Base-by-base conservation (phyloP, 2,113 vertebrate species). In the Euleptes europaea region DNA sequence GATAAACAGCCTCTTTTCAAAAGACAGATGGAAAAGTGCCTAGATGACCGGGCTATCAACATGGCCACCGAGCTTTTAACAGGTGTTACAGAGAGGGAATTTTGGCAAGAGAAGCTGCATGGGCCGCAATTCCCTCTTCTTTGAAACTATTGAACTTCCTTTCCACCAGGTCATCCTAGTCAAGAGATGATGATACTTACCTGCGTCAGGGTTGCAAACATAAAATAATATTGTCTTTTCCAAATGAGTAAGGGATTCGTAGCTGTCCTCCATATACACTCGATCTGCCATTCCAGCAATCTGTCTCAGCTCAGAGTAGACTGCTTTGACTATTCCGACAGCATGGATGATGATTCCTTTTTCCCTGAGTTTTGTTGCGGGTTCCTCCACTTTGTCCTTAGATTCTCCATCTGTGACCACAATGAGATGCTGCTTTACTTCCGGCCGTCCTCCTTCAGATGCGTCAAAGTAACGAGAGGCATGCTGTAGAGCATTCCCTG, bases 361-460 rank as follows among this genome's bases (percentile, higher is more conserved):
- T 33, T 93, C 89, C 80, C 97, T 97, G 49, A 98, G 93, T 6
- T 66, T 84, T 10, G 86, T 86, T 7, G 97, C 97, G 0, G 97
- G 95, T 1, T 1, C 1, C 80, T 19, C 84, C 2, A 97, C 97
- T 2, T 88, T 63, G 73, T 98, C 97, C 17, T 95, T 93, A 3
- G 97, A 82, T 42, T 96, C 92, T 1, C 97, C 97, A 33, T 97
- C 97, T 0, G 97, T 98, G 44, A 98, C 93, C 44, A 98, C 94
- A 47, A 98, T 93, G 66, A 98, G 93, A 86, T 96, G 95, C 83
- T 97, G 96, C 33, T 86, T 93, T 38, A 95, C 57, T 14, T 38
- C 21, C 1, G 93, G 88, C 23, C 97, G 97, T 6, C 97, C 97
- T 81, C 97, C 97, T 1, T 7, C 83, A 23, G 47, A 0, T 5